Conservation (phyloP, 2,888 invertebrate species). For the Ennomos erosarius region DNA sequence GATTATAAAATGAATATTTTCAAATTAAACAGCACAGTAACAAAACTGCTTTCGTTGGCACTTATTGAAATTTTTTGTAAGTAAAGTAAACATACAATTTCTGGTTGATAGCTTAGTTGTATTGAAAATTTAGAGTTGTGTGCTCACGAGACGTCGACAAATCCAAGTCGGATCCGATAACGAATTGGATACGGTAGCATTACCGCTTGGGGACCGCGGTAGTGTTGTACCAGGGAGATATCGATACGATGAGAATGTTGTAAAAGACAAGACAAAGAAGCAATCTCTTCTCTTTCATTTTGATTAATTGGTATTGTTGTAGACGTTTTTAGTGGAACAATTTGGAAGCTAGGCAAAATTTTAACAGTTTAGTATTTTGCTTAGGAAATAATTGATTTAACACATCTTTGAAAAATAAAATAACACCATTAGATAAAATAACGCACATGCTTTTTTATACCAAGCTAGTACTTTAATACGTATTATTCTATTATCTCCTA, state of each 20-base stretch:
- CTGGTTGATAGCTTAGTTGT: constrained; percentile 48
- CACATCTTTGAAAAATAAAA: too few relatives aligned
- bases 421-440: too few relatives aligned
- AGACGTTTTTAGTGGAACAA: too few relatives aligned
- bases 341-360: too few relatives aligned
- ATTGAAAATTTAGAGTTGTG: constrained; percentile 60
- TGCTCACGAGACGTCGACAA: constrained; percentile 66
- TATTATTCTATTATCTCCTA: too few relatives aligned
- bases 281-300: too few relatives aligned
- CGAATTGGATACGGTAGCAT: constrained; percentile 76
- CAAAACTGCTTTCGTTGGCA: constrained; percentile 7
- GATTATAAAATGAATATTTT: not conserved
- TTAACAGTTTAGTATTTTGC: too few relatives aligned
- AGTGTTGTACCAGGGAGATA: constrained; percentile 46
- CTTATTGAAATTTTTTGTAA: constrained; percentile 19
- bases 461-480: too few relatives aligned
- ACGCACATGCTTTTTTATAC: too few relatives aligned
- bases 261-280: not conserved
- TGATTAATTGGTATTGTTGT: too few relatives aligned
- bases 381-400: too few relatives aligned
- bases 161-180: constrained; percentile 71
- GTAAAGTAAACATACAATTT: constrained; percentile 45
- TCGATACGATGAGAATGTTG: constrained; percentile 25
- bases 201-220: constrained; percentile 54
- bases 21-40: not conserved